Evolutionary conservation across 1,140 invertebrate genomes (phyloP).

Genomic region (Pseudoatta argentina): DNA sequence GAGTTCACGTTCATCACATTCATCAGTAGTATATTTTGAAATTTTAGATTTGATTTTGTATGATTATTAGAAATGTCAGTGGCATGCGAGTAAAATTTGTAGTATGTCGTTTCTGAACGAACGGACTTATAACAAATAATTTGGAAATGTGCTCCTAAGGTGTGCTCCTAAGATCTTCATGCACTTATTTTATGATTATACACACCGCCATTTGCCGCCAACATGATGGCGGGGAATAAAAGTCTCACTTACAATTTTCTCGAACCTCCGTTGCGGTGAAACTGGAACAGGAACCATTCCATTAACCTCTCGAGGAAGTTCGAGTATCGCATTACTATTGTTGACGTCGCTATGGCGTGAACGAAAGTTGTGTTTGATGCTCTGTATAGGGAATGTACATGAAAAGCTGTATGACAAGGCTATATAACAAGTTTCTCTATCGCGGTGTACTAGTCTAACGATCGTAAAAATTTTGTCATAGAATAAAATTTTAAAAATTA

Average conservation of each 20-base stretch:
- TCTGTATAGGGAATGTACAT: slow-evolving; percentile 14
- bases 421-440: neutral
- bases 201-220: neutral
- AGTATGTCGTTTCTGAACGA: neutral
- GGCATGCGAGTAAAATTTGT: neutral
- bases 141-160: neutral
- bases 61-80: neutral
- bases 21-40: neutral
- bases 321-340: slow-evolving; percentile 49
- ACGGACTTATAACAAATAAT: slow-evolving; percentile 6
- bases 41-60: neutral
- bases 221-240: slow-evolving; percentile 9
- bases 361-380: slow-evolving; percentile 52
- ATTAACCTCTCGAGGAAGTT: slow-evolving; percentile 58
- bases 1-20: neutral
- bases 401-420: slow-evolving; percentile 13
- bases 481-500: neutral
- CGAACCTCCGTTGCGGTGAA: slow-evolving; percentile 35
- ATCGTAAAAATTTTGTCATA: neutral
- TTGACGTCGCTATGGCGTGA: slow-evolving; percentile 35
- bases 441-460: neutral
- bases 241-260: slow-evolving; percentile 55
- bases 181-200: slow-evolving; percentile 50
- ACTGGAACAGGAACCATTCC: slow-evolving; percentile 60
- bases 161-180: neutral